Percentiles rank a stretch among this genome's conserved stretches.
These are phyloP conservation scores for Escarpia spicata DNA, from an alignment of 2,888 invertebrate species.

Conservation along the genomic window DNA sequence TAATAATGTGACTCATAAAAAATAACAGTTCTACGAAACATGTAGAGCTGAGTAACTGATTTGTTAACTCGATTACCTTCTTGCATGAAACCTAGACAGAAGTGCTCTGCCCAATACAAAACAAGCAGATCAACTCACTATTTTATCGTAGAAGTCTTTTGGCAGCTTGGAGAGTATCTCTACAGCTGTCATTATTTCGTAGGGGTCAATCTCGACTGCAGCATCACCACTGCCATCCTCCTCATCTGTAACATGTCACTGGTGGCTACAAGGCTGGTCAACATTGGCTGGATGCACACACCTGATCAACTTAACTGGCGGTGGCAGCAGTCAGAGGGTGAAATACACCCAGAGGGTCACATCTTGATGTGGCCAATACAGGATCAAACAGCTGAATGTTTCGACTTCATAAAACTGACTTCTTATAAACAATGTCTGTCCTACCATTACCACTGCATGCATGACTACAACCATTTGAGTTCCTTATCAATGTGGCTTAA, in stretches of 20 bases:
- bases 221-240: slow-evolving; percentile 64
- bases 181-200: slow-evolving; percentile 89
- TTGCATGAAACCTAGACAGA: background rate
- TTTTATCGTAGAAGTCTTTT: slow-evolving; percentile 92
- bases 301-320: slow-evolving; percentile 1
- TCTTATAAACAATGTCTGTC: background rate
- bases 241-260: slow-evolving; percentile 42
- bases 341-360: background rate
- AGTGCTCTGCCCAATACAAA: background rate
- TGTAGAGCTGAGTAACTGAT: background rate
- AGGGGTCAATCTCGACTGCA: slow-evolving; percentile 79
- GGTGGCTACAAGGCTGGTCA: too few species aligned
- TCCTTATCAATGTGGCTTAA: background rate
- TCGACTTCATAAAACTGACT: background rate
- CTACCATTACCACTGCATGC: background rate
- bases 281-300: too few species aligned
- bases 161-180: slow-evolving; percentile 93
- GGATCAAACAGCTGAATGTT: background rate
- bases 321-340: background rate
- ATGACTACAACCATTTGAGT: background rate
- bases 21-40: background rate
- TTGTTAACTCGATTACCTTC: background rate
- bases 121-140: slow-evolving; percentile 50
- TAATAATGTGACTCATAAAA: too few species aligned
- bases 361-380: background rate